phyloP scores from a whole-genome alignment of 2,113 vertebrate species.

The Rhynchopsitta pachyrhyncha region DNA sequence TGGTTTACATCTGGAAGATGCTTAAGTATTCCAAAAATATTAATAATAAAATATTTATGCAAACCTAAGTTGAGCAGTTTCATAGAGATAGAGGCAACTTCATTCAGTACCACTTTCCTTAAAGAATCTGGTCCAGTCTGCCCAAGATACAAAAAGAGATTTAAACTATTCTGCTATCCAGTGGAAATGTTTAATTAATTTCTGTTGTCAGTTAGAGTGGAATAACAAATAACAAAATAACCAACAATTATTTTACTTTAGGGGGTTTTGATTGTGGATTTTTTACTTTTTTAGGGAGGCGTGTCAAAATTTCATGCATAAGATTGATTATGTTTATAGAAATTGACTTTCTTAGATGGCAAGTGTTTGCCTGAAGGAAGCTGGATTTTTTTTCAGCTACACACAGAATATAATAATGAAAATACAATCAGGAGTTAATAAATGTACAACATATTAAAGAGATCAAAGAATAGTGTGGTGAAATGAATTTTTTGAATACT shows the following conservation, averaged over 20 bases:
- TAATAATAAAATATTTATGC: not conserved
- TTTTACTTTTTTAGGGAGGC: not conserved
- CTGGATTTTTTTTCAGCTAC: conserved; percentile 49
- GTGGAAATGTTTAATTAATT: not conserved
- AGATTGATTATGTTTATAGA: conserved; percentile 63
- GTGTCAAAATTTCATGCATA: conserved; percentile 54
- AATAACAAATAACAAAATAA: not conserved
- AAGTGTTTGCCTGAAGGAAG: conserved; percentile 60
- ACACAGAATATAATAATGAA: conserved; percentile 58
- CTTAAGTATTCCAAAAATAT: not conserved
- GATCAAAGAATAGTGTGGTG: conserved; percentile 49
- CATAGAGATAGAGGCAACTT: not conserved
- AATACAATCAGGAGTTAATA: conserved; percentile 72
- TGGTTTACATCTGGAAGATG: not conserved
- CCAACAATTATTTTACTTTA: not conserved
- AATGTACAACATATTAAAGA: conserved; percentile 38
- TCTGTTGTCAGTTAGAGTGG: not conserved
- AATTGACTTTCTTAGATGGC: conserved; percentile 63
- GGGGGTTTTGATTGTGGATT: not conserved
- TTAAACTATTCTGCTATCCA: not conserved
- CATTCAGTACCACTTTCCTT: not conserved
- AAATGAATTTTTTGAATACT: conserved; percentile 40
- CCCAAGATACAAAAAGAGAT: not conserved
- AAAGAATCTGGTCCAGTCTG: not conserved
- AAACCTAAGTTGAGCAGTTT: not conserved